A percentile compares a stretch with the other conserved stretches of the same genome.
These are phyloP conservation scores for Indicator indicator DNA, from an alignment of 2,113 vertebrate genomes.

Conservation along the genomic window DNA sequence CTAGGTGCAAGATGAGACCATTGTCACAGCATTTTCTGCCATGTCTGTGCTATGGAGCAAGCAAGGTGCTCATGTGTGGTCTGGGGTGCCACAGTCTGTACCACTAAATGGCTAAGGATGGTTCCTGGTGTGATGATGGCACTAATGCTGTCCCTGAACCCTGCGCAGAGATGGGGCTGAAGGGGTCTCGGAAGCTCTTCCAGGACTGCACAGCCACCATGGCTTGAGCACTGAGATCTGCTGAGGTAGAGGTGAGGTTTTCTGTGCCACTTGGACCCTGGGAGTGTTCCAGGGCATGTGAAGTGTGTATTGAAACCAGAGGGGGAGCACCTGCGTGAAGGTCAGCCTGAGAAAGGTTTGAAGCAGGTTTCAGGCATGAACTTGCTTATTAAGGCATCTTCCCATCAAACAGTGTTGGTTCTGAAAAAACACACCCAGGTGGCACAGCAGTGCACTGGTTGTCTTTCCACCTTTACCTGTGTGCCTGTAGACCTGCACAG, in stretches of 20 bases:
- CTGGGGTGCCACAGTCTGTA: no score
- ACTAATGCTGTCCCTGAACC: not conserved
- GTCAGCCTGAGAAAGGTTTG: not conserved
- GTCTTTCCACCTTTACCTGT: not conserved
- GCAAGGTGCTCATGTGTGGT: fast-evolving
- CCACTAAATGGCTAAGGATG: not conserved
- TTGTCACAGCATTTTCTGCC: not conserved
- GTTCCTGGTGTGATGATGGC: not conserved
- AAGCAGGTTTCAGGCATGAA: not conserved
- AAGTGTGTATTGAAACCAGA: not conserved
- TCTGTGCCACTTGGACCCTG: not conserved
- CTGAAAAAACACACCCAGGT: not conserved
- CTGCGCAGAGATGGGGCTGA: not conserved
- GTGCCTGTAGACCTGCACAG: not conserved
- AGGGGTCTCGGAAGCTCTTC: not conserved
- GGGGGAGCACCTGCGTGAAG: not conserved
- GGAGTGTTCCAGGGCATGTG: not conserved
- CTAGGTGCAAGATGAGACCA: not conserved
- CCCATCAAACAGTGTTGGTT: not conserved
- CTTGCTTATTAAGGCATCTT: not conserved
- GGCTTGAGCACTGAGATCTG: not conserved
- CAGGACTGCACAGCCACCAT: fast-evolving
- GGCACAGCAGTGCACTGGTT: not conserved
- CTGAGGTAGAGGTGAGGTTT: not conserved
- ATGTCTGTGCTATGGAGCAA: not conserved